Percentiles rank a stretch among this genome's conserved stretches.
These are phyloP conservation scores for Brenthis daphne DNA, from an alignment of 2,888 invertebrate genomes.

Conservation along the genomic window DNA sequence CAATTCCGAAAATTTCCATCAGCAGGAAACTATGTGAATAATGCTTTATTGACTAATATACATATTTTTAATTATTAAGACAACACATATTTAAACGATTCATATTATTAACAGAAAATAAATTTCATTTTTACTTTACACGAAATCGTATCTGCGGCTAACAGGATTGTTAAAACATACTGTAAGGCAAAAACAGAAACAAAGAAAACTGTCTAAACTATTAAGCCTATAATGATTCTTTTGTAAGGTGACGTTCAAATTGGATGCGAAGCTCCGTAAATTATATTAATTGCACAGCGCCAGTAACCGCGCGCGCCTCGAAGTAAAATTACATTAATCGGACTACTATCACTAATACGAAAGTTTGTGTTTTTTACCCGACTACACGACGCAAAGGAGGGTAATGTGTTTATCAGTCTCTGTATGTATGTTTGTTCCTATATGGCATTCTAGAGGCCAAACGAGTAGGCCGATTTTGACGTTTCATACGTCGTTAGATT, in stretches of 20 bases:
- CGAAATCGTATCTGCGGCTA: too few relatives aligned
- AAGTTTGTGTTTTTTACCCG: not conserved
- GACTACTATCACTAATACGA: not conserved
- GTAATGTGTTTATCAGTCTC: too few relatives aligned
- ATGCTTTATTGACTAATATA: not conserved
- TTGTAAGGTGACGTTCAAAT: constrained; percentile 18
- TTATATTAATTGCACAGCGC: constrained; percentile 31
- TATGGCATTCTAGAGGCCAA: too few relatives aligned
- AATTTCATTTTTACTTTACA: too few relatives aligned
- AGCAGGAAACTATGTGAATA: not conserved
- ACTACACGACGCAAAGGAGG: too few relatives aligned
- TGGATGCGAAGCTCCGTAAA: constrained; percentile 29
- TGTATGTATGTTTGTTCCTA: too few relatives aligned
- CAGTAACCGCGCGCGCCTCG: constrained; percentile 1
- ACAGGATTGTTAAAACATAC: not conserved
- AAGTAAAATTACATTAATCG: constrained; percentile 8
- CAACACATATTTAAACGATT: too few relatives aligned
- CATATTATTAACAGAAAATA: too few relatives aligned
- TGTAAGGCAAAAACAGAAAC: not conserved
- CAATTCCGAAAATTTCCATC: not conserved
- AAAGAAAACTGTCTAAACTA: constrained; percentile 1
- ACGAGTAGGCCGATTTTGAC: too few relatives aligned
- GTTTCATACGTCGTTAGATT: too few relatives aligned
- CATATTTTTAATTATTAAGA: too few relatives aligned
- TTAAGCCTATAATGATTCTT: constrained; percentile 12